phyloP scores from a whole-genome alignment of 2,797 vertebrate genomes.

The Nothura maculosa region DNA sequence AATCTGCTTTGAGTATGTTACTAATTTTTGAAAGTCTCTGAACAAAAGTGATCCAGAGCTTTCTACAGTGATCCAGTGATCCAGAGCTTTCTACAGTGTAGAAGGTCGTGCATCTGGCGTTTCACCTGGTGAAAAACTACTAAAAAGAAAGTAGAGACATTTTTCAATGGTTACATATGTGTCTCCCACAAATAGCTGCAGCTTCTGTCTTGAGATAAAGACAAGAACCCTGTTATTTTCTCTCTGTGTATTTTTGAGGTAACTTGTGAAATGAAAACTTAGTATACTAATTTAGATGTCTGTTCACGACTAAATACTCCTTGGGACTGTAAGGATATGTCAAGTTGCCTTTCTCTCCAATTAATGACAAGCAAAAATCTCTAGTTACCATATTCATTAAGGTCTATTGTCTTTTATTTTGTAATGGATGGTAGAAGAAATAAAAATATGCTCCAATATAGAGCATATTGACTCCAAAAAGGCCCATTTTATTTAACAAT shows the following conservation, averaged over 20 bases:
- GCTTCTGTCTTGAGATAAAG: neutral
- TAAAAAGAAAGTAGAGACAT: conserved; percentile 7
- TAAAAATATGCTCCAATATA: neutral
- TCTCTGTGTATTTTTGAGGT: conserved; percentile 47
- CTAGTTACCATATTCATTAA: neutral
- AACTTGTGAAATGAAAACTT: neutral
- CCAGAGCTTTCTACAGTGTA: conserved; percentile 10
- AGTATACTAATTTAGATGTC: neutral
- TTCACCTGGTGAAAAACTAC: conserved; percentile 50
- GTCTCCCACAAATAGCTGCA: conserved; percentile 60
- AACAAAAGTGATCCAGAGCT: no score
- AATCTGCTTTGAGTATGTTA: neutral
- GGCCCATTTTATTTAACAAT: no score
- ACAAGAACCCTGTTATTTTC: conserved; percentile 2
- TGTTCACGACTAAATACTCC: neutral
- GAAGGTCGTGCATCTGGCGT: conserved; percentile 65
- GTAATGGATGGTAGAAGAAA: neutral
- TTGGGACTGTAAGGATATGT: neutral
- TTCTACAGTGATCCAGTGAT: conserved; percentile 22
- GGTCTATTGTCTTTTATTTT: neutral
- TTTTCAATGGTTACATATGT: neutral
- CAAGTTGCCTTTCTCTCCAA: neutral
- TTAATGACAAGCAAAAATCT: neutral
- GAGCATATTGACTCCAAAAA: no score
- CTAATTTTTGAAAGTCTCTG: conserved; percentile 17